Percentiles rank a stretch among this genome's conserved stretches.
These are phyloP conservation scores for Nesidiocoris tenuis DNA, from an alignment of 2,888 invertebrate species.

Conservation along the genomic window DNA sequence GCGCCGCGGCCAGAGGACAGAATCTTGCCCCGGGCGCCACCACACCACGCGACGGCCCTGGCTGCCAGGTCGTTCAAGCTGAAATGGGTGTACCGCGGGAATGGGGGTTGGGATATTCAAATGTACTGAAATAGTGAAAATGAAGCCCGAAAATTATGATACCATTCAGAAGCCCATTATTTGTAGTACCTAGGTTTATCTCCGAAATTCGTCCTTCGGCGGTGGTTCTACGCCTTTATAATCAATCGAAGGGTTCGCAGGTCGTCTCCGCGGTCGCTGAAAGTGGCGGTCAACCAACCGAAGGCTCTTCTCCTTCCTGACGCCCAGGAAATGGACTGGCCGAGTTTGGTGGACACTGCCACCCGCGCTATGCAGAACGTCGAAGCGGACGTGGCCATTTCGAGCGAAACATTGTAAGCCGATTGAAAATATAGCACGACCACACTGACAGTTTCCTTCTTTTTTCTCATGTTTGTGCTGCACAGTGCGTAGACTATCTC, in stretches of 20 bases:
- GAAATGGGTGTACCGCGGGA: no score
- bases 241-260: constrained; percentile 44
- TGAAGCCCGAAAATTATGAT: no score
- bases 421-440: background rate
- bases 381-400: constrained; percentile 27
- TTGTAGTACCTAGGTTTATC: no score
- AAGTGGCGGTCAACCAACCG: constrained; percentile 49
- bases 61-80: no score
- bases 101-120: no score
- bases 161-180: no score
- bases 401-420: constrained; percentile 36
- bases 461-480: background rate
- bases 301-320: constrained; percentile 59
- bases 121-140: no score
- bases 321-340: constrained; percentile 74
- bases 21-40: no score
- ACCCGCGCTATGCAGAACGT: constrained; percentile 66
- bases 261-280: constrained; percentile 54
- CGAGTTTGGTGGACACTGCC: constrained; percentile 75
- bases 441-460: background rate
- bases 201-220: no score
- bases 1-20: no score
- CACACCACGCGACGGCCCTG: no score
- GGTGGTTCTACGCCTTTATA: no score
- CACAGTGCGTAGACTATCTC: constrained; percentile 12